Evolutionary conservation across 2,888 invertebrate species (phyloP), one percentile per base, ranked within the genome.

Genomic region (Meandrusa payeni): DNA sequence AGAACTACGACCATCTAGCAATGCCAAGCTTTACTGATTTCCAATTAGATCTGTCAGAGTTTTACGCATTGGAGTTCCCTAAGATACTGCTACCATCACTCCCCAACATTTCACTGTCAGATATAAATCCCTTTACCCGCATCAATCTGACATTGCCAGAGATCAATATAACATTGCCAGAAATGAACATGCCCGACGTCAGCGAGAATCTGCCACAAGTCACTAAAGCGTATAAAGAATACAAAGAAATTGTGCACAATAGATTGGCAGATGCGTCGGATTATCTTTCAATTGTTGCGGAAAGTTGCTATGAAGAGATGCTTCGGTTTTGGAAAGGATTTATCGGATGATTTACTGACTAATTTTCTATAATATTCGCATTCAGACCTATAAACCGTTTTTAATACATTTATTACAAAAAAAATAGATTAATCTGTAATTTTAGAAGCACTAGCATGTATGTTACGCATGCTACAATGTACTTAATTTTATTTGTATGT

Each of bases 301-400:
- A 80, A 5, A 90, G 90, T 62, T 83, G 90, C 48, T 74, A 70
- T 41, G 83, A 87, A 41, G 89, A 88, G 51, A 64, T 89, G 2
- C 57, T 74, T 6, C 66, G 82, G 1, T 75, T 71, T 22, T 88
- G 85, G 83, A 55, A 57, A 3, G 79, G 80, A 2, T 51, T 85
- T 2, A 55, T 83, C 17, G 77, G 71, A 69, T 81, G 66, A 75
- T 54, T 43, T 23, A 26, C 5, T 10, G 5, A 39, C 17, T 32
- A n/a, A n/a, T n/a, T n/a, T n/a, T n/a, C n/a, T n/a, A n/a, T n/a
- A n/a, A 23, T 3, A 23, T 29, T 31, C n/a, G 29, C 23, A n/a
- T 15, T 39, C 31, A n/a, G 2, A 22, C 15, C 29, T 27, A 4
- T 6, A 20, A 36, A 24, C 15, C n/a, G n/a, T n/a, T n/a, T n/a